Evolutionary conservation across 2,113 vertebrate species (phyloP), one percentile per base, ranked within the genome.

Genomic region (Cinclus mexicanus): DNA sequence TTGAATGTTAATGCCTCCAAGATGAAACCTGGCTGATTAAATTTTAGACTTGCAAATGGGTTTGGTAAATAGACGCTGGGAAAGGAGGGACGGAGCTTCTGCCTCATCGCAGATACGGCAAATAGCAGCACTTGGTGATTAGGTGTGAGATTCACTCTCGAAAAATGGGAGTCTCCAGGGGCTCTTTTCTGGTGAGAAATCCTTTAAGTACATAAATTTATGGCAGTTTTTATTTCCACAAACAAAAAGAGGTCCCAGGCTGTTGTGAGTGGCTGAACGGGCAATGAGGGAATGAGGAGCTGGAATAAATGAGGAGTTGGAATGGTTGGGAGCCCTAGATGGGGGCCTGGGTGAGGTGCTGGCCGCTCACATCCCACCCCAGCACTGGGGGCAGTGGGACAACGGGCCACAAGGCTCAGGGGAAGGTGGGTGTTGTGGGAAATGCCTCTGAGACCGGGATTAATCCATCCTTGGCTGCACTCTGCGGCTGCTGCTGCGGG

Each of bases 21-120:
- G 94, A 97, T 95, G 94, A 96, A 97, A 97, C 92, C 82, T n/a
- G 91, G 88, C 96, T 96, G 96, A 97, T 97, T 96, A 95, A 95
- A 94, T 86, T 96, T 97, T 97, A 96, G 94, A 97, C 96, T 97
- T 97, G 97, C 95, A 98, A 97, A 97, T 97, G 89, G 86, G 10
- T 87, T 97, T 83, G 83, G 95, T 95, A 95, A 97, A 96, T 85
- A 94, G 94, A 89, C 71, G 87, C 94, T 28, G 74, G 91, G 91
- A 70, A 69, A 95, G 97, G 95, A 59, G 77, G 97, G 98, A 94
- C n/a, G 15, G 96, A 93, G 95, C 96, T 87, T 95, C 95, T 56
- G 79, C 57, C 86, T 92, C 95, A 15, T 44, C 77, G 90, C 49
- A 29, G 63, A 61, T 85, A 80, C 78, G 37, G 96, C 46, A 74